phyloP scores from a whole-genome alignment of 2,113 vertebrate genomes.

The Irena cyanogastra region DNA sequence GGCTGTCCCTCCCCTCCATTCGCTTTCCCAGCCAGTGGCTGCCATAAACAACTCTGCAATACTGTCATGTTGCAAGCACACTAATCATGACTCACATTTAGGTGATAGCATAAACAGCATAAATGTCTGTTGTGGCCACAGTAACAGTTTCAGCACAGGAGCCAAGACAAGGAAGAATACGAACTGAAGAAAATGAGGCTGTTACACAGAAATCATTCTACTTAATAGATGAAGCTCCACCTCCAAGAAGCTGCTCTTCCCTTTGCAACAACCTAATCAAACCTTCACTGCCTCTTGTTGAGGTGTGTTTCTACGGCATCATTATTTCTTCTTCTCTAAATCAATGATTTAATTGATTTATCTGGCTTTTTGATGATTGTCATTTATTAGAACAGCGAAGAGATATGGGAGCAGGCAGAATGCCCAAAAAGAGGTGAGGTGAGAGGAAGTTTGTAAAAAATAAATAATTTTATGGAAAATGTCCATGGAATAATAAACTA shows the following conservation, averaged over 20 bases:
- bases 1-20: neutral
- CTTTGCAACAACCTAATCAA: neutral
- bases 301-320: neutral
- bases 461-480: neutral
- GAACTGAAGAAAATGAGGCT: neutral
- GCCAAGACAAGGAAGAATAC: neutral
- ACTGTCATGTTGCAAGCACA: neutral
- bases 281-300: neutral
- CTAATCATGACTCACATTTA: neutral
- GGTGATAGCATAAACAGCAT: neutral
- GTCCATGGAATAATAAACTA: neutral
- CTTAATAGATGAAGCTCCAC: neutral
- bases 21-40: neutral
- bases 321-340: neutral
- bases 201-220: neutral
- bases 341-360: neutral
- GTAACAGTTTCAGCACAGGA: neutral
- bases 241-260: neutral
- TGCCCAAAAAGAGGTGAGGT: neutral
- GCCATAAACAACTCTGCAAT: neutral
- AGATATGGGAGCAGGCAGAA: neutral
- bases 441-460: neutral
- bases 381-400: neutral
- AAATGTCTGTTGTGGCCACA: neutral
- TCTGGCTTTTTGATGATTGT: neutral